Conservation (phyloP, 2,797 vertebrate genomes). For the Rhinoraja longicauda region DNA sequence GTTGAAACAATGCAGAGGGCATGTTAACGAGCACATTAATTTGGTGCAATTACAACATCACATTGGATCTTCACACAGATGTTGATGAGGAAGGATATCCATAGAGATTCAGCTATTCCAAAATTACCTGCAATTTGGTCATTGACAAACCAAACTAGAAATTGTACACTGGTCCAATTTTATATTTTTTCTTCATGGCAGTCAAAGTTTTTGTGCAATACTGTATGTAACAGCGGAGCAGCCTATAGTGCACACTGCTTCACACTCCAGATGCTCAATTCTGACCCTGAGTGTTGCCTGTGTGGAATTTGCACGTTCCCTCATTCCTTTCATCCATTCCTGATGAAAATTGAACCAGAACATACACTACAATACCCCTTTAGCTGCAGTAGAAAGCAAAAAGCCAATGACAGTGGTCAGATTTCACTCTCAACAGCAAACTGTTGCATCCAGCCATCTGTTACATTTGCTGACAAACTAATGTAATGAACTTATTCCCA, state of each 20-base stretch:
- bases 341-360: no score
- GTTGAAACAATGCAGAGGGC: slow-evolving; percentile 20
- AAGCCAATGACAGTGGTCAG: background rate
- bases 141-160: background rate
- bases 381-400: background rate
- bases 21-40: slow-evolving; percentile 18
- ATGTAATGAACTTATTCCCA: no score
- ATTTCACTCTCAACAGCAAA: no score
- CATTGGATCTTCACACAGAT: background rate
- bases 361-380: background rate
- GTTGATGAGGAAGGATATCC: background rate
- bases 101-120: slow-evolving; percentile 1
- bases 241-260: no score
- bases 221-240: no score
- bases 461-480: no score
- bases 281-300: no score
- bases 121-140: background rate
- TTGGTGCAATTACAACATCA: background rate
- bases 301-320: no score
- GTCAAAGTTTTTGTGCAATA: background rate
- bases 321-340: background rate
- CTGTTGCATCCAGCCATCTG: no score
- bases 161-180: background rate
- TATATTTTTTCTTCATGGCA: background rate
- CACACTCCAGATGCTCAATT: no score